A percentile compares a stretch with the other conserved stretches of the same genome.
Conservation (phyloP, 2,113 vertebrate species). For the Tragelaphus strepsiceros region DNA sequence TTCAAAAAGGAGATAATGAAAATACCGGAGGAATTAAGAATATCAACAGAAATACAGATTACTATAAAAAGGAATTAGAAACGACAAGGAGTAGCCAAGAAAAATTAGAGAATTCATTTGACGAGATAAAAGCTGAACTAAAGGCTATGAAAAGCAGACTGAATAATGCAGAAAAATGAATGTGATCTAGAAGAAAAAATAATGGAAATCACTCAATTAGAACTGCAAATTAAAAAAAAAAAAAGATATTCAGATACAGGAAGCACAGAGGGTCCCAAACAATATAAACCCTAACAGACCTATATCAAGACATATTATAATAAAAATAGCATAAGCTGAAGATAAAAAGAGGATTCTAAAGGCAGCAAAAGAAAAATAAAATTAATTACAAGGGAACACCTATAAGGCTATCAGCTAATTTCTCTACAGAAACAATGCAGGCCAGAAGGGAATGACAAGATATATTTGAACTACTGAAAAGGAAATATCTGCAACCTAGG, state of each 20-base stretch:
- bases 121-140: background rate
- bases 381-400: background rate
- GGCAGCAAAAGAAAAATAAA: background rate
- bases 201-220: background rate
- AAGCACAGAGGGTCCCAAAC: background rate
- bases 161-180: background rate
- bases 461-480: background rate
- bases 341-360: background rate
- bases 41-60: background rate
- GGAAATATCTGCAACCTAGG: background rate
- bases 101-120: background rate
- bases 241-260: background rate
- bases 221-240: background rate
- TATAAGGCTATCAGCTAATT: background rate
- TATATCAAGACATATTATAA: background rate
- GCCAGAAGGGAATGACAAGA: background rate
- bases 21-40: background rate
- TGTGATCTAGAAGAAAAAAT: background rate
- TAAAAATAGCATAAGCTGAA: background rate
- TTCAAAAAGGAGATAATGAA: background rate
- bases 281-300: background rate
- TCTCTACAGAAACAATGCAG: background rate
- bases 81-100: background rate
- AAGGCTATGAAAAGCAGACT: background rate
- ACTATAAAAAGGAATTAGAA: background rate